phyloP scores from a whole-genome alignment of 2,113 vertebrate species.

The Passer montanus region DNA sequence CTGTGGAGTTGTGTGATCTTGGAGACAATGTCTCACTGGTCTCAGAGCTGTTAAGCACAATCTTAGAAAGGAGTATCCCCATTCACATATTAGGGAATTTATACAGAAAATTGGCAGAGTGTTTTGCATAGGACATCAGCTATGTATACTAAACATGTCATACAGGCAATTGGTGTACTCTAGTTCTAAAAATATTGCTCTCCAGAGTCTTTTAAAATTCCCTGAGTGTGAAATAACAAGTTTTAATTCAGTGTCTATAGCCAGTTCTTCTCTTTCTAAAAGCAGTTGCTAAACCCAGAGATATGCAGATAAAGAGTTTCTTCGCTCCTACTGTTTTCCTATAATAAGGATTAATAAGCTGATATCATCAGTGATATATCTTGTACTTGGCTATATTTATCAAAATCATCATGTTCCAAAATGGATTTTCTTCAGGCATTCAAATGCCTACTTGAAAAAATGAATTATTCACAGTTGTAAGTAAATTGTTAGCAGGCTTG shows the following conservation, averaged over 20 bases:
- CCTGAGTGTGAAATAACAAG: neutral
- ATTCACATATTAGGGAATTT: neutral
- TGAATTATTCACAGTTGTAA: neutral
- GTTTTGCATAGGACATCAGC: neutral
- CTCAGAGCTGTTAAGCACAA: neutral
- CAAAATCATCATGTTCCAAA: constrained; percentile 24
- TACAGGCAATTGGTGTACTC: neutral
- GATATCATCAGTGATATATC: constrained; percentile 30
- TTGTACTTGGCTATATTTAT: constrained; percentile 43
- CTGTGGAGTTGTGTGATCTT: neutral
- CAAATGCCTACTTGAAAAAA: neutral
- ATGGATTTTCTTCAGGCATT: constrained; percentile 26
- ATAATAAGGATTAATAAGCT: constrained; percentile 40
- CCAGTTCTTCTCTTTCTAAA: neutral
- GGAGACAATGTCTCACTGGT: neutral
- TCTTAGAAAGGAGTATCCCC: neutral
- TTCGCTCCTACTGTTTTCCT: neutral
- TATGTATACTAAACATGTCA: neutral
- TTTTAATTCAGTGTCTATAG: neutral
- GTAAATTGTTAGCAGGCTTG: neutral
- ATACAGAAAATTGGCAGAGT: neutral
- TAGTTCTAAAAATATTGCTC: constrained; percentile 14
- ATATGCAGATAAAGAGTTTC: neutral
- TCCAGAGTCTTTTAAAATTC: neutral
- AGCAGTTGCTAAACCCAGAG: neutral